Base-by-base conservation (phyloP, 35 echinoderm and acorn worm genomes). In the Anneissia japonica region DNA sequence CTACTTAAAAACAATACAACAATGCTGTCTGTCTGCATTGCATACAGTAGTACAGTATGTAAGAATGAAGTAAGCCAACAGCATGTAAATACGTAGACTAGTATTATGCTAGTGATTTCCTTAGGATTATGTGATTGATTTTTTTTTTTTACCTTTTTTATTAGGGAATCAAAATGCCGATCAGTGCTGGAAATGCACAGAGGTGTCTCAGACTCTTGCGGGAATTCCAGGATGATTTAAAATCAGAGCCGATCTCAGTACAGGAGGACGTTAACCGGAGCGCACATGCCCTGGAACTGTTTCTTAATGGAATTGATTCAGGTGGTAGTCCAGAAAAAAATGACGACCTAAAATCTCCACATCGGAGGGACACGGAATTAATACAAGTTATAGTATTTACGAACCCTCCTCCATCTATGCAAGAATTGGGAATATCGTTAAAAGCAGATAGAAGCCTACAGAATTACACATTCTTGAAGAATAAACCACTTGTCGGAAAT, bases 391-490 rank as follows among this genome's bases (percentile, higher is more conserved):
- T 82, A n/a, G 39, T 79, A 32, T 80, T 93, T 36, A 56, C 38
- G 46, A 79, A 81, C 16, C 86, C 91, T 32, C 91, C 91, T 14
- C 35, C 64, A 39, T 89, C 84, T 19, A 74, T 88, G 30, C 40
- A 35, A n/a, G 91, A 93, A 46, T 88, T 93, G 33, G 91, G 91
- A 74, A 84, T 93, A 78, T 40, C 82, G 32, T 76, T 93, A 35
- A 81, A 85, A 40, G 41, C 77, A 2, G 76, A 75, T 3, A 87
- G 74, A 7, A 77, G 36, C 45, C 10, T 73, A 26, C 32, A 35
- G 31, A 45, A 74, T 77, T 37, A 43, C 36, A 0, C 5, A 7
- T 89, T 83, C 41, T 34, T 35, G 14, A 36, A 77, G 17, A 31
- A 56, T 43, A 36, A 84, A 80, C 64, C 73, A 46, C 31, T 84